These are phyloP conservation scores for Eira barbara DNA, from an alignment of 2,113 vertebrate genomes.

Conservation along the genomic window DNA sequence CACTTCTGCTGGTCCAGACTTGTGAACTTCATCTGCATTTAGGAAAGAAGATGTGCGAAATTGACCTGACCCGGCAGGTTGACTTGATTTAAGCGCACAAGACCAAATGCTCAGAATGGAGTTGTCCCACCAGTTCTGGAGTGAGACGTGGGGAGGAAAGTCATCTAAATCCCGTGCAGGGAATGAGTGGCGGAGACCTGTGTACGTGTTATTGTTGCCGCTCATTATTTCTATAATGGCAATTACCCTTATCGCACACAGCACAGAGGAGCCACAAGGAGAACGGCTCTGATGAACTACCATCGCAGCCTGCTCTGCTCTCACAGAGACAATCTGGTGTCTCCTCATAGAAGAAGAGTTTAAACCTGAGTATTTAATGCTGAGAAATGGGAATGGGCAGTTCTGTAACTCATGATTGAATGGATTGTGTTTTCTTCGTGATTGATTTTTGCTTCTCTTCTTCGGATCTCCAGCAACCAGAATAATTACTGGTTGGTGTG, in stretches of 20 bases:
- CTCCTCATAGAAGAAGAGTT: neutral
- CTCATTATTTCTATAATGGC: neutral
- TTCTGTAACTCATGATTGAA: neutral
- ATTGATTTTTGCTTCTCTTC: neutral
- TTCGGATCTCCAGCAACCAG: neutral
- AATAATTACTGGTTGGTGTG: neutral
- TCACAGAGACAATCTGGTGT: neutral
- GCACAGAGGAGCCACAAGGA: neutral
- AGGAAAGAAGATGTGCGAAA: neutral
- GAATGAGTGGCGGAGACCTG: constrained; percentile 5
- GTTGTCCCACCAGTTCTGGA: neutral
- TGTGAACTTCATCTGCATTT: neutral
- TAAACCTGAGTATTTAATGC: neutral
- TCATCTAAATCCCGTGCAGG: neutral
- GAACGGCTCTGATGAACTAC: neutral
- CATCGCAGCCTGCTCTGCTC: accelerated
- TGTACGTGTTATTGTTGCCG: neutral
- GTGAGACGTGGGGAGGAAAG: neutral
- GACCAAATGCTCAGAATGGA: neutral
- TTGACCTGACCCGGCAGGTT: neutral
- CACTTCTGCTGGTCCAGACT: neutral
- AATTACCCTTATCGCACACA: neutral
- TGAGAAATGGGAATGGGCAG: accelerated
- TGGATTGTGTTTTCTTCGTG: neutral
- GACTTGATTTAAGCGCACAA: neutral